Evolutionary conservation across 2,113 vertebrate genomes (phyloP).

Genomic region (Trematomus loennbergii): DNA sequence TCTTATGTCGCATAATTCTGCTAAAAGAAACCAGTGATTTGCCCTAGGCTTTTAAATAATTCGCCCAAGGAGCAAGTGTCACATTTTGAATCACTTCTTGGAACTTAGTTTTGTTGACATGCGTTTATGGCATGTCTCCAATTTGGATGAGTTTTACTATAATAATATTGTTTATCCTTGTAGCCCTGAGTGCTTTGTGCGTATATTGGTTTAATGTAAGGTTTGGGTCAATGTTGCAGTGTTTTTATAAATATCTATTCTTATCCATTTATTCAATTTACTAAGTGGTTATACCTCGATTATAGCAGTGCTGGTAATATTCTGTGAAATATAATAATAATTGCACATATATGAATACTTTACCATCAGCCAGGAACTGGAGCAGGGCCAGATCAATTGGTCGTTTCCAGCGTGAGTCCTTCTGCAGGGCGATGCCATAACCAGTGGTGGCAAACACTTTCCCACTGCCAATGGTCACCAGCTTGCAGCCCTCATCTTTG

Average conservation of each 20-base stretch:
- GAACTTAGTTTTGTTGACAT: background rate
- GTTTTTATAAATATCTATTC: background rate
- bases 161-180: background rate
- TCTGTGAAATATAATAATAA: background rate
- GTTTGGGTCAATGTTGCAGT: background rate
- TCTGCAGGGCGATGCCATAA: slow-evolving; percentile 97
- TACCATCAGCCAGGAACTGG: slow-evolving; percentile 97
- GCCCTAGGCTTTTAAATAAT: background rate
- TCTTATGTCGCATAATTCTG: slow-evolving; percentile 14
- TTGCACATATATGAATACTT: slow-evolving; percentile 4
- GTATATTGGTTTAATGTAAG: background rate
- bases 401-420: slow-evolving; percentile 95
- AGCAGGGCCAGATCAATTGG: slow-evolving; percentile 95
- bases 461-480: slow-evolving; percentile 97
- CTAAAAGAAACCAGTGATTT: slow-evolving; percentile 3
- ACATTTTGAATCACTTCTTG: slow-evolving; percentile 18
- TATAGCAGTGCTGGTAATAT: background rate
- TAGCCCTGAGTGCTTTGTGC: background rate
- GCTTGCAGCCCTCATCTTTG: slow-evolving; percentile 97
- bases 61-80: background rate
- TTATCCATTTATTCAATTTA: background rate
- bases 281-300: background rate
- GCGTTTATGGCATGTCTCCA: background rate
- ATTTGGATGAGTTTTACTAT: background rate
- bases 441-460: slow-evolving; percentile 98